phyloP scores from a whole-genome alignment of 2,113 vertebrate species.

The Tylochromis polylepis region DNA sequence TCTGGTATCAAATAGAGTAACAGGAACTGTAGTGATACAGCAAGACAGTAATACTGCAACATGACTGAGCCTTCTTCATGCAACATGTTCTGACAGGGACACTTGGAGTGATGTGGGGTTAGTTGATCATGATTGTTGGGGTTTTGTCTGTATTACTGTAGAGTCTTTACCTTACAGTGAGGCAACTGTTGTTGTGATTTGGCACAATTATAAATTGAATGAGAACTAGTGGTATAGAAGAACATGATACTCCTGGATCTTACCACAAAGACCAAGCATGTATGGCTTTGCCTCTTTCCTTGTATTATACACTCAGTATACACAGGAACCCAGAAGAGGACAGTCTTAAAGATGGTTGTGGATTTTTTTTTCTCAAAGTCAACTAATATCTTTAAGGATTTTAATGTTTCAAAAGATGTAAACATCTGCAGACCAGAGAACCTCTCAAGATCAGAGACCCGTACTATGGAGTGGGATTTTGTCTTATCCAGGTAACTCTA shows the following conservation, averaged over 20 bases:
- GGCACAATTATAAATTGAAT: background rate
- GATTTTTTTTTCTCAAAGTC: background rate
- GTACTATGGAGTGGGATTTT: too few species aligned
- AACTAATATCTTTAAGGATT: background rate
- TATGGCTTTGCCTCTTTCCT: background rate
- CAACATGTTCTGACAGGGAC: background rate
- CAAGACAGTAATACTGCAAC: slow-evolving; percentile 13
- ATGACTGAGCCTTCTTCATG: slow-evolving; percentile 15
- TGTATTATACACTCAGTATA: background rate
- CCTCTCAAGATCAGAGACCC: background rate
- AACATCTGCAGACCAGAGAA: background rate
- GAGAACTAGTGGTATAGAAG: background rate
- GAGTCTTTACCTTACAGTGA: background rate
- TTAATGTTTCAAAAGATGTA: background rate
- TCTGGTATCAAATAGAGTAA: slow-evolving; percentile 7
- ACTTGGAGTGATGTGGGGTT: background rate
- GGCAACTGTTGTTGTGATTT: rapidly evolving
- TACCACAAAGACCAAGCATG: background rate
- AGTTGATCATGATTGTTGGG: background rate
- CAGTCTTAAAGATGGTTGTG: background rate
- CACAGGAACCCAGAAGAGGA: background rate
- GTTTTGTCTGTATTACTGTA: background rate
- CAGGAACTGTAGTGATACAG: background rate
- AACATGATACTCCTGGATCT: background rate
- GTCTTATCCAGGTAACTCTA: too few species aligned